A percentile compares a stretch with the other conserved stretches of the same genome.
phyloP scores from a whole-genome alignment of 2,113 vertebrate species.

The Bostrychus sinensis region DNA sequence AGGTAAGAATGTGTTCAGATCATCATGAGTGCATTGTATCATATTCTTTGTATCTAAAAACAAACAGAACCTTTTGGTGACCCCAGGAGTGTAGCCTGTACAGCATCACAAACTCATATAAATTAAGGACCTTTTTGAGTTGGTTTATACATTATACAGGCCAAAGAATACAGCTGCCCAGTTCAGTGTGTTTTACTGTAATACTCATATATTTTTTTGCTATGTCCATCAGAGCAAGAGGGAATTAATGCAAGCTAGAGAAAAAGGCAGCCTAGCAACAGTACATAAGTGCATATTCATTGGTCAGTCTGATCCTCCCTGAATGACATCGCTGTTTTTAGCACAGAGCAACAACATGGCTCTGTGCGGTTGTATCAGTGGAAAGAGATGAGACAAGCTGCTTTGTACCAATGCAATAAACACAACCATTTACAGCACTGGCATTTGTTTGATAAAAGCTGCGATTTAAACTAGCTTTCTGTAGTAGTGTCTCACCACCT shows the following conservation, averaged over 20 bases:
- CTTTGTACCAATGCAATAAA: constrained; percentile 45
- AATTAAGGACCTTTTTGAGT: constrained; percentile 27
- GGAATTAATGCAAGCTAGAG: constrained; percentile 53
- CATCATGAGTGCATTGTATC: neutral
- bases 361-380: constrained; percentile 54
- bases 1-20: constrained; percentile 83
- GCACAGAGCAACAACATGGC: constrained; percentile 69
- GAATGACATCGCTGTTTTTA: constrained; percentile 75
- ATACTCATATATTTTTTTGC: constrained; percentile 79
- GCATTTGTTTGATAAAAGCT: constrained; percentile 18
- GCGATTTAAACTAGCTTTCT: constrained; percentile 60
- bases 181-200: constrained; percentile 82
- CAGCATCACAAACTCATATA: constrained; percentile 16
- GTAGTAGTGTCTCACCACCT: constrained; percentile 35
- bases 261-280: constrained; percentile 74
- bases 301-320: constrained; percentile 75
- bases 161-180: constrained; percentile 74
- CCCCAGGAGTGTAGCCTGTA: constrained; percentile 8
- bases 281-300: constrained; percentile 69
- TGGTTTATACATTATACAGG: constrained; percentile 38
- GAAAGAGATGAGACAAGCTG: constrained; percentile 31
- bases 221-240: constrained; percentile 73
- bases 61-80: too few relatives aligned
- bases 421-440: constrained; percentile 28
- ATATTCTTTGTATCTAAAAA: too few relatives aligned